Percentiles rank a stretch among this genome's conserved stretches.
These are phyloP conservation scores for Mylabris phalerata DNA, from an alignment of 1,140 invertebrate species.

Conservation along the genomic window DNA sequence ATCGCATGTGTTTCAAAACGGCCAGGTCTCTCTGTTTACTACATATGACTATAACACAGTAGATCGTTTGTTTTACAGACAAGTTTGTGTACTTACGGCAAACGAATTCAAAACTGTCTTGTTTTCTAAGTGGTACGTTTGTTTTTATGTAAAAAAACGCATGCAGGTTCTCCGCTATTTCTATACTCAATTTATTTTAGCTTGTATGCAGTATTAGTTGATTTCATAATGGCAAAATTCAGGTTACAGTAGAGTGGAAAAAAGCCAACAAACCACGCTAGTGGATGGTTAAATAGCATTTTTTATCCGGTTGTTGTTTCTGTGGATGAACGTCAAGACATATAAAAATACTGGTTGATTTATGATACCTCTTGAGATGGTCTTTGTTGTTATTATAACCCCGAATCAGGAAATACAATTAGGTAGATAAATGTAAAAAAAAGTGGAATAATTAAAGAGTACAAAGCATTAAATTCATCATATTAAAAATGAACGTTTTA, in stretches of 20 bases:
- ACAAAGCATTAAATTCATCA: constrained; percentile 44
- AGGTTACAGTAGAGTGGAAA: no score
- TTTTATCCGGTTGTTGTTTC: no score
- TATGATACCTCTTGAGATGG: constrained; percentile 38
- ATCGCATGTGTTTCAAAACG: constrained; percentile 10
- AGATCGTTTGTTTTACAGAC: constrained; percentile 21
- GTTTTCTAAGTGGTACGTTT: constrained; percentile 20
- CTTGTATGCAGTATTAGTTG: no score
- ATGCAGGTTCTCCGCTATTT: constrained; percentile 5
- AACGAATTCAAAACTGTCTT: constrained; percentile 23
- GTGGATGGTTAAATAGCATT: no score
- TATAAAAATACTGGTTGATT: constrained; percentile 32
- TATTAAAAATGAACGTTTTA: constrained; percentile 42
- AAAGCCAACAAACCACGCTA: no score
- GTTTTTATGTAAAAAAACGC: constrained; percentile 11
- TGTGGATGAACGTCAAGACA: background rate
- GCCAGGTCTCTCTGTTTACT: no score
- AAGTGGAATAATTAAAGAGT: constrained; percentile 42
- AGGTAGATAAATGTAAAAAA: constrained; percentile 43
- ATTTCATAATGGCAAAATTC: no score
- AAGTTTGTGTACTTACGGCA: constrained; percentile 14
- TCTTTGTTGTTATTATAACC: constrained; percentile 24
- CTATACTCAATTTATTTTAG: background rate
- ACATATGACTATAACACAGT: background rate
- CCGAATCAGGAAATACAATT: constrained; percentile 41